Evolutionary conservation across 2,797 vertebrate genomes (phyloP), one percentile per base, ranked within the genome.

Genomic region (Pangasius krempfi): DNA sequence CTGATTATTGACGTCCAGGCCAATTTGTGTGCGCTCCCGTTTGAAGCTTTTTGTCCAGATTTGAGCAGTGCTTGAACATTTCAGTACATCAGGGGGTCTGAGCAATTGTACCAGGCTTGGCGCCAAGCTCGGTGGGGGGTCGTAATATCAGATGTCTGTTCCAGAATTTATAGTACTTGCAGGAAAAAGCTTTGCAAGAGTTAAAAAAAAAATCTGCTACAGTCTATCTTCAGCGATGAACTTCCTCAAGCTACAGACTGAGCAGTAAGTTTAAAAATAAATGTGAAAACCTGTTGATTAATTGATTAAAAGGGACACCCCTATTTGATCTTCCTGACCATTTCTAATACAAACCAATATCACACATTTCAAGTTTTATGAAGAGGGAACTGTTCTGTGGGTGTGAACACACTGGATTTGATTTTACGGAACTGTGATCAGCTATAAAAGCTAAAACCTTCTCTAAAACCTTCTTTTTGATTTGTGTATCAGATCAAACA

Each of bases 1-100:
- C 40, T 62, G n/a, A 86, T 70, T 40, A 50, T 81, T 50, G 75
- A 80, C 16, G 8, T 72, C 44, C 8, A 40, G 40, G 30, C 56
- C 87, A 54, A 78, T 78, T 66, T 79, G 25, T 79, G 60, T 85
- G 76, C 40, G 47, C 37, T 58, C 30, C 60, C 30, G 4, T 50
- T 68, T 54, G 83, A 85, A 85, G 37, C 18, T 72, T 72, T 50
- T 80, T 72, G 16, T 22, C 52, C 44, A 84, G 30, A 84, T 66
- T 80, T 85, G 14, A 54, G 58, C 30, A 25, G 70, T 13, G 27
- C 72, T 54, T 25, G 30, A 86, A 75, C 76, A 25, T 89, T 86
- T 86, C 44, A 73, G 56, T 82, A 40, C 88, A 64, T 86, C 56
- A 82, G 84, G 84, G 64, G 68, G 78, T 78, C 72, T 81, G 50